Evolutionary conservation across 2,888 invertebrate species (phyloP).

Genomic region (Callinectes sapidus): DNA sequence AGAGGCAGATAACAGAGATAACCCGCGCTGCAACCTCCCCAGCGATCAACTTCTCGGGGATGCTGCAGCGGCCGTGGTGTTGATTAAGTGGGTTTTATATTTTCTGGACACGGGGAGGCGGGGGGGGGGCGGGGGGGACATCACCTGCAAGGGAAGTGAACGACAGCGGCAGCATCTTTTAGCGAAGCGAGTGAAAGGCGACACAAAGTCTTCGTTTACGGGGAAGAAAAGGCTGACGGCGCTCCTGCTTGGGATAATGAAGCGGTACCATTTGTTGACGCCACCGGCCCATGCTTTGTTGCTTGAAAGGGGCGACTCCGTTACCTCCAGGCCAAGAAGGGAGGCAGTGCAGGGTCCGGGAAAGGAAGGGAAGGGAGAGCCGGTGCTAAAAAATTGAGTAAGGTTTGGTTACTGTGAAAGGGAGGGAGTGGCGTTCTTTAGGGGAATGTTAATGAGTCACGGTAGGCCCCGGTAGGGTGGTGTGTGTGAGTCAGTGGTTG

Average conservation of each 20-base stretch:
- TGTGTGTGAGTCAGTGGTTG: background rate
- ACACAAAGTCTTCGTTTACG: conserved; percentile 19
- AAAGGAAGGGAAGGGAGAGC: background rate
- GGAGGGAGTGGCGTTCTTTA: background rate
- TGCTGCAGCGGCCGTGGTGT: background rate
- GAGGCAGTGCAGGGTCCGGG: background rate
- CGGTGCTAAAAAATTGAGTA: background rate
- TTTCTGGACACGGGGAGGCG: background rate
- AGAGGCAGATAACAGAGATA: background rate
- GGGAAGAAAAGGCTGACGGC: background rate
- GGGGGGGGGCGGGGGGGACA: background rate
- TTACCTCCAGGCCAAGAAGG: background rate
- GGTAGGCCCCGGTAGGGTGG: background rate
- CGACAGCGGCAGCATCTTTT: background rate
- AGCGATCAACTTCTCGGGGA: background rate
- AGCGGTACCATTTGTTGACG: conserved; percentile 14
- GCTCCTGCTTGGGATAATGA: background rate
- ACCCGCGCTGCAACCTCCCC: background rate
- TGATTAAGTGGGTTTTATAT: background rate
- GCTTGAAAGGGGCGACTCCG: conserved; percentile 4
- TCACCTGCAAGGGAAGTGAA: background rate
- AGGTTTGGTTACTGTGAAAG: background rate
- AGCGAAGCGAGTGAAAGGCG: background rate
- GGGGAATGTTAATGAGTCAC: conserved; percentile 6
- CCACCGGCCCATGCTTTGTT: conserved; percentile 7